Percentiles rank a stretch among this genome's conserved stretches.
phyloP scores from a whole-genome alignment of 2,888 invertebrate genomes.

The Steinernema hermaphroditum region DNA sequence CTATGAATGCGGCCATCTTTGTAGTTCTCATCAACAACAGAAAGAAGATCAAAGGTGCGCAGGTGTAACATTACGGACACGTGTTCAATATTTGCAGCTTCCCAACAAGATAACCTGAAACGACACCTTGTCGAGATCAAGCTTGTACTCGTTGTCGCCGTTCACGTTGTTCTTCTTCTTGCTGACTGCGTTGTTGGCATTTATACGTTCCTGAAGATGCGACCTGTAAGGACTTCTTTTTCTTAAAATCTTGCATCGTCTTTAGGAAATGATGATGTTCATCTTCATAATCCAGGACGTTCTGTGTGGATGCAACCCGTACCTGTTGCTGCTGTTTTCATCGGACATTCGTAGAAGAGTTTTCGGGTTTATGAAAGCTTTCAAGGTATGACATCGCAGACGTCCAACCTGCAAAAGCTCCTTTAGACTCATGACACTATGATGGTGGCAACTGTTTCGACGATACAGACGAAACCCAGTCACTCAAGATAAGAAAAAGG shows the following conservation, averaged over 20 bases:
- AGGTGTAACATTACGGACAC: too few species aligned
- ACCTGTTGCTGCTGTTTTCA: constrained; percentile 2
- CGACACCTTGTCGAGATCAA: not conserved
- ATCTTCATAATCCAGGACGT: constrained; percentile 12
- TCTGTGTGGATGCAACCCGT: not conserved
- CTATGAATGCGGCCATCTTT: not conserved
- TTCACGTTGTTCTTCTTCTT: not conserved
- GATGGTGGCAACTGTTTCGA: too few species aligned
- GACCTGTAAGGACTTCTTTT: too few species aligned
- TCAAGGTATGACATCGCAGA: too few species aligned
- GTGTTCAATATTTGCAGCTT: not conserved
- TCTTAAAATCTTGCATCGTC: not conserved
- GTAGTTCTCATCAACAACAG: not conserved
- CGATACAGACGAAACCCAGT: too few species aligned
- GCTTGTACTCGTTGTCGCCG: not conserved
- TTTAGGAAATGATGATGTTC: constrained; percentile 6
- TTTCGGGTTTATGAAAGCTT: not conserved
- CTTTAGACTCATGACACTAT: too few species aligned
- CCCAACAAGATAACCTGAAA: not conserved
- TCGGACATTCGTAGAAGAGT: not conserved
- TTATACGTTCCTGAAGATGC: not conserved
- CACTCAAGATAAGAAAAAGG: too few species aligned
- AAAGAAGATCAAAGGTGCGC: constrained; percentile 10
- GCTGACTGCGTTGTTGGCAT: not conserved
- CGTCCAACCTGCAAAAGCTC: too few species aligned